Evolutionary conservation across 2,797 vertebrate genomes (phyloP).

Genomic region (Diplodus puntazzo): DNA sequence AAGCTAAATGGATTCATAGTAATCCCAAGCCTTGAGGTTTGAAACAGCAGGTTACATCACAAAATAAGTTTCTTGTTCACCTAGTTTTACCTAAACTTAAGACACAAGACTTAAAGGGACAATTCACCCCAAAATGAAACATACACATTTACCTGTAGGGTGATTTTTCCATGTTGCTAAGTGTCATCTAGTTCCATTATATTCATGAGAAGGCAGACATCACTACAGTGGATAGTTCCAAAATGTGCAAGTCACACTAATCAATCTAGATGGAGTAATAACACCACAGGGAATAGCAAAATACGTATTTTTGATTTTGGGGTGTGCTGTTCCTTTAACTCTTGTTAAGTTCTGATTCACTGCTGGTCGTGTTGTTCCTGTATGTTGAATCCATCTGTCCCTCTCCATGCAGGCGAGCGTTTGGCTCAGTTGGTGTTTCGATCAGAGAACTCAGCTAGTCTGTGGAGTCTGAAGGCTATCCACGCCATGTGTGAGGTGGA

Average conservation of each 20-base stretch:
- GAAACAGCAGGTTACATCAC: neutral
- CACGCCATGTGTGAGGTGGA: slow-evolving; percentile 98
- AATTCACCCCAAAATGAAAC: too few species aligned
- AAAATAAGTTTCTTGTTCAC: neutral
- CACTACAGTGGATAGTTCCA: too few species aligned
- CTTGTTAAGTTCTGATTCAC: slow-evolving; percentile 32
- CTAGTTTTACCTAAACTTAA: neutral
- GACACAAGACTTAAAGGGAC: neutral
- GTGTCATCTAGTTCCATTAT: too few species aligned
- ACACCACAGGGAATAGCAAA: too few species aligned
- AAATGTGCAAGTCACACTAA: too few species aligned
- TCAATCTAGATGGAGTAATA: too few species aligned
- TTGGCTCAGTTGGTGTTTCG: slow-evolving; percentile 97
- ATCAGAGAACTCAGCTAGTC: slow-evolving; percentile 96
- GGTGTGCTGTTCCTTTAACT: neutral
- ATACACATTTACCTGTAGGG: too few species aligned
- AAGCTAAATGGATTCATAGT: slow-evolving; percentile 41
- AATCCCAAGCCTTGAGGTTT: slow-evolving; percentile 19
- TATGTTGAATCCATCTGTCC: slow-evolving; percentile 57
- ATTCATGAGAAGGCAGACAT: too few species aligned
- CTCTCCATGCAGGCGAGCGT: slow-evolving; percentile 77
- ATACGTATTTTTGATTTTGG: too few species aligned
- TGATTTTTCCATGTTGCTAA: too few species aligned
- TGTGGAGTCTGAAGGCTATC: slow-evolving; percentile 97
- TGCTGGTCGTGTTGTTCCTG: slow-evolving; percentile 33